Evolutionary conservation across 1,140 invertebrate genomes (phyloP), one percentile per base, ranked within the genome.

Genomic region (Drosophila setifemur): DNA sequence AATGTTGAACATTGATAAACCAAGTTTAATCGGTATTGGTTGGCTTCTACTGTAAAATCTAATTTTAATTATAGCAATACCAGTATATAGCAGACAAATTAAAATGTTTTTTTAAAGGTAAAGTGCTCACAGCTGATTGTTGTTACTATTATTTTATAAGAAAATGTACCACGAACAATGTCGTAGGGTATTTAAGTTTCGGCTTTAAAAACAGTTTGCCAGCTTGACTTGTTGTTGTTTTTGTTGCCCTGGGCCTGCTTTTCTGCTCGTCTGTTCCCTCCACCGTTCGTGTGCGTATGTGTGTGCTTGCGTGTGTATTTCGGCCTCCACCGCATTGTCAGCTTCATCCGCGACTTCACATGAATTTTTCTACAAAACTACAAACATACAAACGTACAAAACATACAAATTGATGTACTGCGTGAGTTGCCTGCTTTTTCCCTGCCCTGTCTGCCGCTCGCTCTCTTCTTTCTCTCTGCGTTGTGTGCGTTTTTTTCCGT

Each of bases 251-350:
- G 67, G 67, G 69, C 53, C 60, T 71, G 68, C 44, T 78, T 48
- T 53, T 69, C 37, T 64, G 64, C 47, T 72, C 54, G 69, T 67
- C 61, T 61, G 29, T 60, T 45, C 68, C 47, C 50, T 44, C 8
- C 26, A 39, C 43, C 25, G 63, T 68, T 52, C 66, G 37, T 31
- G 23, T 63, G 16, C 45, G 35, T 31, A 5, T 52, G 19, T 45
- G 6, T 33, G 33, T 12, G 44, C n/a, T n/a, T 71, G 37, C 47
- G 42, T 48, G 44, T 69, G 69, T 69, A 18, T 75, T 71, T 75
- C 37, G 55, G 78, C 73, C 74, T 74, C 71, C 81, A 86, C 66
- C 54, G 78, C 77, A 77, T 77, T 71, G 57, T 48, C 58, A 76
- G 57, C 67, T 78, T 66, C 63, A 78, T 78, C 54, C 49, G 78